Evolutionary conservation across 2,888 invertebrate genomes (phyloP), one percentile per base, ranked within the genome.

Genomic region (Epirrhoe alternata): DNA sequence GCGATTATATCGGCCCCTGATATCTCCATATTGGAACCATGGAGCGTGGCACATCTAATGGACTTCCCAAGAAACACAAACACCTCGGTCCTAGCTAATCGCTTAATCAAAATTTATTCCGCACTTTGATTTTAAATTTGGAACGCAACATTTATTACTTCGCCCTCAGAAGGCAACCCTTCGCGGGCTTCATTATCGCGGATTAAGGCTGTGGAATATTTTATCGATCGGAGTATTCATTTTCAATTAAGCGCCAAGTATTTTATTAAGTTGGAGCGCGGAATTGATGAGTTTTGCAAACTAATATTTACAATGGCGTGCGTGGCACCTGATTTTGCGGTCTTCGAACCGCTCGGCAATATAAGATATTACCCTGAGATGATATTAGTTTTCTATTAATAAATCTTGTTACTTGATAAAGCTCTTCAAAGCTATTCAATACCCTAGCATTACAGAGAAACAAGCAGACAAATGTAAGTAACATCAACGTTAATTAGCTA

Each of bases 51-150:
- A 74, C 80, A 77, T 82, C 77, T 80, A 85, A 86, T 85, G 80
- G 79, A 77, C 81, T 76, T 66, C 77, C 70, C 78, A 86, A 89
- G 90, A 87, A 89, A 87, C 82, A 80, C 89, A 91, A 90, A 91
- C 92, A 90, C 87, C 85, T 89, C 88, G 78, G 81, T 79, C 75
- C 80, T 77, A 78, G 92, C 91, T 93, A 92, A 92, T 92, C 93
- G 92, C 90, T 92, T 92, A 92, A 92, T 92, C 92, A 91, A 93
- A 93, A 93, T 92, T 92, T 92, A 93, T 92, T 92, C 93, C 92
- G 90, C 92, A 91, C 92, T 93, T 92, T 92, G 91, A 92, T 93
- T 92, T 92, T 92, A 93, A 93, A 93, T 92, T 92, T 92, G 89
- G 86, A 70, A 90, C 91, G 92, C 91, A 92, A 93, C 92, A 92